Evolutionary conservation across 2,113 vertebrate genomes (phyloP).

Genomic region (Glaucomys volans): DNA sequence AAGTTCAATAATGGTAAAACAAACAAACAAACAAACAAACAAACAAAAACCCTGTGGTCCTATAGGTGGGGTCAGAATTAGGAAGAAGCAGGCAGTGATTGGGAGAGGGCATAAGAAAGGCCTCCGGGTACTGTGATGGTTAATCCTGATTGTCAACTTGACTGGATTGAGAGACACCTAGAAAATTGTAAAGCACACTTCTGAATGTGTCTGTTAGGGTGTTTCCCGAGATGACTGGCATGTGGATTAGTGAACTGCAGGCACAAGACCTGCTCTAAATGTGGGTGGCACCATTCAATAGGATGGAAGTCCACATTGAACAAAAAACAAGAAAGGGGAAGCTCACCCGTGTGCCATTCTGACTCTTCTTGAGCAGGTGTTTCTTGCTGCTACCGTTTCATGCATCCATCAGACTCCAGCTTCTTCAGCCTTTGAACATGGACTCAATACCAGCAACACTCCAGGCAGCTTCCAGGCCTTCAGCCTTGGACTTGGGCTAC

Average conservation of each 20-base stretch:
- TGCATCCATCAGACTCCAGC: background rate
- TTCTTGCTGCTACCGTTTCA: background rate
- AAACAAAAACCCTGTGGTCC: background rate
- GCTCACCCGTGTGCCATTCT: background rate
- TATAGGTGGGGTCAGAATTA: background rate
- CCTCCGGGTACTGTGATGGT: background rate
- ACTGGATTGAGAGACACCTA: background rate
- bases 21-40: too few species aligned
- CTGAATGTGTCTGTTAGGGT: background rate
- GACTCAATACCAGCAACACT: background rate
- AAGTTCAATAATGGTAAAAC: background rate
- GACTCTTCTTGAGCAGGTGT: background rate
- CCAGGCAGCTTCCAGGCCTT: background rate
- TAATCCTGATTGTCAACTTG: background rate
- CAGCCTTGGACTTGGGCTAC: background rate
- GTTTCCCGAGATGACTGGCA: background rate
- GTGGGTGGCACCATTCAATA: background rate
- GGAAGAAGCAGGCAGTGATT: background rate
- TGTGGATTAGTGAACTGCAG: background rate
- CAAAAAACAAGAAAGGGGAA: background rate
- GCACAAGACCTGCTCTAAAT: background rate
- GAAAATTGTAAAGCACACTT: background rate
- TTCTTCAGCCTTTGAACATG: background rate
- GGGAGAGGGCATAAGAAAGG: accelerated
- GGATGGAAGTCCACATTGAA: background rate